phyloP scores from a whole-genome alignment of 2,113 vertebrate species.

The Rattus rattus region DNA sequence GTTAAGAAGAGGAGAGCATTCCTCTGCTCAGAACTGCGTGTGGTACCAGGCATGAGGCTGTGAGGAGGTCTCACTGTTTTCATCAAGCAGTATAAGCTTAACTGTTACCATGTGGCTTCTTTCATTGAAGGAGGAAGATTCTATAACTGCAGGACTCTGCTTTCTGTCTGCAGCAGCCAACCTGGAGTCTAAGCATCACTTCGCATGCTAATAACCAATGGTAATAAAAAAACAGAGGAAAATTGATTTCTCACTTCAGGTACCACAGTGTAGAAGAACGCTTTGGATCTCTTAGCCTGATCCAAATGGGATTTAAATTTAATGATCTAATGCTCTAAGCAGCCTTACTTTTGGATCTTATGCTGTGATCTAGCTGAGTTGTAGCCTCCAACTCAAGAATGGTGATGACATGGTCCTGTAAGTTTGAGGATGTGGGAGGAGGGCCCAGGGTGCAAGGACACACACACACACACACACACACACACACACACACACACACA shows the following conservation, averaged over 20 bases:
- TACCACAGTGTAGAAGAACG: neutral
- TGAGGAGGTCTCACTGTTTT: neutral
- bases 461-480: no score
- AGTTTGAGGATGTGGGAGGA: neutral
- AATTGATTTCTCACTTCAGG: neutral
- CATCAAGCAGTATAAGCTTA: neutral
- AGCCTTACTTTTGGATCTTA: neutral
- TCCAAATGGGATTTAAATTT: neutral
- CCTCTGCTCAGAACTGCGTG: neutral
- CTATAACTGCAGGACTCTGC: neutral
- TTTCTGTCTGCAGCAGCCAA: neutral
- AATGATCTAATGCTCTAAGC: neutral
- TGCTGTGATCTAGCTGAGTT: neutral
- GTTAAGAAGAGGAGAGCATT: neutral
- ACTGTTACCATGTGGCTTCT: neutral
- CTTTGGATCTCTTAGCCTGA: neutral
- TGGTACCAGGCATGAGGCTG: neutral
- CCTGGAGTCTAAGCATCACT: neutral
- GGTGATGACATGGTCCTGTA: accelerated
- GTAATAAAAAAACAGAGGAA: constrained; percentile 7
- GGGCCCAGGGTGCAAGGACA: neutral
- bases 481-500: no score
- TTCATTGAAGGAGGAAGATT: neutral
- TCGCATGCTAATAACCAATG: neutral
- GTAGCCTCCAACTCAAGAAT: neutral